Base-by-base conservation (phyloP, 2,888 invertebrate genomes). In the Ectropis crepuscularia region DNA sequence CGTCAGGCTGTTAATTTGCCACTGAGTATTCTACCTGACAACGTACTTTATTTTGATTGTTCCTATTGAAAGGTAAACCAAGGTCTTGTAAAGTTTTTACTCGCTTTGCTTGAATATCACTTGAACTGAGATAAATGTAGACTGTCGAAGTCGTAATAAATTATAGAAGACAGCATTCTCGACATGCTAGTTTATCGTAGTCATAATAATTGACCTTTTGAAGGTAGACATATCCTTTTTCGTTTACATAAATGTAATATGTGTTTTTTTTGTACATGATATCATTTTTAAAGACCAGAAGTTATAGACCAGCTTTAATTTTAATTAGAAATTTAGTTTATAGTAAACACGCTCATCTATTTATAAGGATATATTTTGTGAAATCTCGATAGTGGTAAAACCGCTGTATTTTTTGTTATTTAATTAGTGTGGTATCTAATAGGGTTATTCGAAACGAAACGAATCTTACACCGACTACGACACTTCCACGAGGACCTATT, bases 41-140 rank as follows among this genome's bases (percentile, higher is more conserved):
- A n/a, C n/a, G n/a, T n/a, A n/a, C n/a, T n/a, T n/a, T 16, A n/a
- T n/a, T 12, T n/a, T 12, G 49, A 49, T 46, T 39, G 48, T 38
- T 43, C 48, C 16, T 37, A 45, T 53, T 38, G 53, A 53, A 65
- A 57, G 64, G 64, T 47, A 64, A 60, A 48, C 49, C 64, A 65
- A 65, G 64, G 64, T 50, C 57, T 53, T 10, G 11, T 45, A 36
- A 16, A 28, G 4, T 54, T 48, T 53, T 47, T 43, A 49, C 38
- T 47, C 45, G 16, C 11, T 36, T 50, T 16, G 11, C 12, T 47
- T 47, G n/a, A 42, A 54, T 42, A 53, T 49, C 53, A 66, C 53
- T 57, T 45, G 43, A 28, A 51, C 47, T 53, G 41, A 62, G 16
- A 47, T 6, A 16, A 47, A 47, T 47, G 36, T 42, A 36, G 11